Base-by-base conservation (phyloP, 1,140 invertebrate species). In the Lasioglossum baleicum region DNA sequence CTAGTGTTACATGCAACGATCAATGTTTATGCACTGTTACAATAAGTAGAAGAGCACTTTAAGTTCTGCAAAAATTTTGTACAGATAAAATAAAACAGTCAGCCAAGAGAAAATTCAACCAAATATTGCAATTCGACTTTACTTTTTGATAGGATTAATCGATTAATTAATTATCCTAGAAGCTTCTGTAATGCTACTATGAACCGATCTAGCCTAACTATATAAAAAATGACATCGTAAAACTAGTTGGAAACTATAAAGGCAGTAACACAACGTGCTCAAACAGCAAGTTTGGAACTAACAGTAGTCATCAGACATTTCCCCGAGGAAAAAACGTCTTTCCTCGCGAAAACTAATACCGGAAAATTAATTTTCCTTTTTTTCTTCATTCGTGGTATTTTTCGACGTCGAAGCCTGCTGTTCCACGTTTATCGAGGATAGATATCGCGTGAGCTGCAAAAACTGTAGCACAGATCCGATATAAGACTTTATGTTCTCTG, bases 401-500 rank as follows among this genome's bases (percentile, higher is more conserved):
- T 51, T 17, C 2, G 2, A 7, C 5, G 40, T n/a, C 20, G 53
- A 20, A 17, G 13, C 7, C 10, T 89, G 79, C 6, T 85, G 74
- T 74, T 89, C 88, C 8, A 89, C 79, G 78, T 94, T 93, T 35
- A 93, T 91, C 48, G 91, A 90, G 58, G 94, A 92, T 8, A 94
- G 87, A 75, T 93, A 94, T 40, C 92, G 93, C 26, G 95, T 95
- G 35, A 96, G 90, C 83, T 95, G 94, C 2, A 96, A 88, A 26
- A 95, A 95, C 15, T 95, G 94, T 20, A 96, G 93, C 44, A 96
- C 80, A 8, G 94, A 94, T 35, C 90, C 94, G 20, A 96, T 88
- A 86, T 96, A 96, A 44, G 94, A 92, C 77, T 94, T 95, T n/a
- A 96, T 91, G 85, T 95, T 94, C 17, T 94, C 93, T 48, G 92